Evolutionary conservation across 2,797 vertebrate species (phyloP).

Genomic region (Catostomus latipinnis): DNA sequence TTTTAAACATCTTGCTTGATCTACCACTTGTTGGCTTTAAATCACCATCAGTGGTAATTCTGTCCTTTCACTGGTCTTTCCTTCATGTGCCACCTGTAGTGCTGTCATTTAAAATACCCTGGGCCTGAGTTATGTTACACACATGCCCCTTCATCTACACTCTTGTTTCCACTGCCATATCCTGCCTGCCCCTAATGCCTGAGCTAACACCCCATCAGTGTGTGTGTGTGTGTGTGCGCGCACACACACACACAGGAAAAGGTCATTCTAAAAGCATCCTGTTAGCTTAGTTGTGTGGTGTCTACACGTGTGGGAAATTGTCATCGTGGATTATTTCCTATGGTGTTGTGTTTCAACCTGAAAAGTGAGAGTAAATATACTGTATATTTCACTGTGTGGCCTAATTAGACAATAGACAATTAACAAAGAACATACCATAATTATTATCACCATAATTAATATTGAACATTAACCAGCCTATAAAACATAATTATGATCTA

Average conservation of each 20-base stretch:
- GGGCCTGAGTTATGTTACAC: slow-evolving; percentile 56
- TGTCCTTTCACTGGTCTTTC: slow-evolving; percentile 61
- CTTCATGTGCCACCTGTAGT: slow-evolving; percentile 65
- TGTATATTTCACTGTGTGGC: neutral
- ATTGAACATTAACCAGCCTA: neutral
- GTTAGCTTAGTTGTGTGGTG: slow-evolving; percentile 17
- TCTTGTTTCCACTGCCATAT: slow-evolving; percentile 31
- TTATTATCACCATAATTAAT: too few relatives aligned
- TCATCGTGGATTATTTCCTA: slow-evolving; percentile 36
- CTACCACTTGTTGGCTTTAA: slow-evolving; percentile 67
- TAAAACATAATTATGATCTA: slow-evolving; percentile 1
- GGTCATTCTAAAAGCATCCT: slow-evolving; percentile 56
- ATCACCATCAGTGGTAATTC: slow-evolving; percentile 54
- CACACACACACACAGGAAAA: slow-evolving; percentile 11
- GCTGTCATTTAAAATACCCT: slow-evolving; percentile 60
- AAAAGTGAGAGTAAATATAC: neutral
- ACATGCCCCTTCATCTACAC: slow-evolving; percentile 17
- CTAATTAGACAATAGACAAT: slow-evolving; percentile 1
- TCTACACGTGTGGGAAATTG: slow-evolving; percentile 24
- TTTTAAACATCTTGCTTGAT: slow-evolving; percentile 22
- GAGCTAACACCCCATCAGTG: slow-evolving; percentile 26
- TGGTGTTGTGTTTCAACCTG: slow-evolving; percentile 16
- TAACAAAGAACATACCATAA: neutral
- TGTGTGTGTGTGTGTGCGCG: neutral
- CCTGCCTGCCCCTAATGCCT: slow-evolving; percentile 24